Percentiles rank a stretch among this genome's conserved stretches.
These are phyloP conservation scores for Bujurquina vittata DNA, from an alignment of 2,113 vertebrate genomes.

Conservation along the genomic window DNA sequence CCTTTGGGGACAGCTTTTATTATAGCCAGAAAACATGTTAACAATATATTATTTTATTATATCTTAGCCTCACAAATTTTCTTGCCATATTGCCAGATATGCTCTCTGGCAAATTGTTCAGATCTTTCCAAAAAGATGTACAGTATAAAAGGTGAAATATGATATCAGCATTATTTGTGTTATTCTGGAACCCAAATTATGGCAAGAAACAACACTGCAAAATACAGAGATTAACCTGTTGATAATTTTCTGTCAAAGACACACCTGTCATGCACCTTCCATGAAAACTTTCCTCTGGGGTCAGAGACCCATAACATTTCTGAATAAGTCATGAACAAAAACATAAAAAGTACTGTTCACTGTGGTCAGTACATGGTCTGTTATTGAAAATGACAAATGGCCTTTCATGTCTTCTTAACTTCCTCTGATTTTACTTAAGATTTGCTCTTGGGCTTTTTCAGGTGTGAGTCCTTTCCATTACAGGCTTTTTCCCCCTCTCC, in stretches of 20 bases:
- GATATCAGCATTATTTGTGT: background rate
- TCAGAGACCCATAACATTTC: slow-evolving; percentile 30
- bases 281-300: slow-evolving; percentile 33
- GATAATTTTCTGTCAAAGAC: background rate
- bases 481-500: background rate
- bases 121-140: background rate
- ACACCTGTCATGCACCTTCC: background rate
- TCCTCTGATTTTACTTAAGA: slow-evolving; percentile 45
- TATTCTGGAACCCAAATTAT: background rate
- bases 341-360: slow-evolving; percentile 50
- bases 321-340: slow-evolving; percentile 69
- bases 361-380: slow-evolving; percentile 49
- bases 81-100: rapidly evolving
- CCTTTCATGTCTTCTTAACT: slow-evolving; percentile 69
- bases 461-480: slow-evolving; percentile 73
- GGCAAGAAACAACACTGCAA: background rate
- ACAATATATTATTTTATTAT: background rate
- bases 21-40: background rate
- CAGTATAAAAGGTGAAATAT: background rate
- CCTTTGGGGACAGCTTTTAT: background rate
- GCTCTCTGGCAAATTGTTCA: rapidly evolving
- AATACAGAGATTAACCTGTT: background rate
- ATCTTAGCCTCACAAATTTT: background rate
- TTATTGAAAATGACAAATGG: slow-evolving; percentile 78
- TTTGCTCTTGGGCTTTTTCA: slow-evolving; percentile 57